These are phyloP conservation scores for Solenopsis invicta DNA, from an alignment of 1,140 invertebrate species.

Conservation along the genomic window DNA sequence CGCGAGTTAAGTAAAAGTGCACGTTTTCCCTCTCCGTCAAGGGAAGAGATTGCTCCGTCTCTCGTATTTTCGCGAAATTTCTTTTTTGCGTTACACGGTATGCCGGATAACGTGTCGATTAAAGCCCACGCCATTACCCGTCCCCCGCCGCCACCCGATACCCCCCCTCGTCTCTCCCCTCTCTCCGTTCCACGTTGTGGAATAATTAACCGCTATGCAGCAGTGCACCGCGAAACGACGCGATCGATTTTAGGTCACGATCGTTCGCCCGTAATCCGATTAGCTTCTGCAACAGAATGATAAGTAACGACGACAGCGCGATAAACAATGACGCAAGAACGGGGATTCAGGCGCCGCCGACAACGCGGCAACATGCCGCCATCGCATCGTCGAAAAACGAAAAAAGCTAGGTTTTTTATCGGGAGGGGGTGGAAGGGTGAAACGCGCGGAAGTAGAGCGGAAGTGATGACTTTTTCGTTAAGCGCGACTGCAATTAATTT, in stretches of 20 bases:
- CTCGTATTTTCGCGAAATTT: constrained; percentile 24
- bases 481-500: not conserved
- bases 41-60: not conserved
- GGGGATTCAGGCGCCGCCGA: not conserved
- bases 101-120: constrained; percentile 53
- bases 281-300: constrained; percentile 58
- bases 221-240: constrained; percentile 57
- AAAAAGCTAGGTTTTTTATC: not conserved
- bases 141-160: not conserved
- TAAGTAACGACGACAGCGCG: constrained; percentile 32
- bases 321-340: constrained; percentile 45
- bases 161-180: not conserved
- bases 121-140: constrained; percentile 48
- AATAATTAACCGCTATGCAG: constrained; percentile 62
- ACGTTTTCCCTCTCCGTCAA: not conserved
- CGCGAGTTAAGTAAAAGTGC: not conserved
- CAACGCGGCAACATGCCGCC: no score
- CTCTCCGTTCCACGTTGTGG: not conserved
- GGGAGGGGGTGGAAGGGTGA: no score
- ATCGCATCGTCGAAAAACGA: no score
- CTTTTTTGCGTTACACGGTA: constrained; percentile 38
- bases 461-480: not conserved
- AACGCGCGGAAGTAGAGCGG: constrained; percentile 1
- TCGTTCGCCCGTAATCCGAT: constrained; percentile 63
- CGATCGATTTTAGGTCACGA: constrained; percentile 64